phyloP scores from a whole-genome alignment of 2,888 invertebrate genomes.

The Tetragonula carbonaria region DNA sequence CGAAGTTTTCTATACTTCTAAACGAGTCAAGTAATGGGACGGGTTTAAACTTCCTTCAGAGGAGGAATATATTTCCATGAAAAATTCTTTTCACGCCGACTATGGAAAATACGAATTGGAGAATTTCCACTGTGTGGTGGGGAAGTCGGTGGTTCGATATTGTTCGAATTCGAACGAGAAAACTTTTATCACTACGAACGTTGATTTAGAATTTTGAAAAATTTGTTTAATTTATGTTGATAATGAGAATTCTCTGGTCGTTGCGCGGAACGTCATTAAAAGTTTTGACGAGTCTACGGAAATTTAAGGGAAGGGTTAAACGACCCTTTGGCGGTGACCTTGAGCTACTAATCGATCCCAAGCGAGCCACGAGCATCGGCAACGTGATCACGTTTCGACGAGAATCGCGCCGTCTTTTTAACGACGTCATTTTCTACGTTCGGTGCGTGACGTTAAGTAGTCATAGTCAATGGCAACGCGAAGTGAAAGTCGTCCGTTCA shows the following conservation, averaged over 20 bases:
- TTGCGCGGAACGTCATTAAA: too few species aligned
- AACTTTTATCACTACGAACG: rapidly evolving
- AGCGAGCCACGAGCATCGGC: too few species aligned
- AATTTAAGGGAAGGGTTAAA: not conserved
- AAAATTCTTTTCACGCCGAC: too few species aligned
- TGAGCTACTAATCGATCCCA: not conserved
- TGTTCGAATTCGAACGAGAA: not conserved
- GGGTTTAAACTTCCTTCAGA: not conserved
- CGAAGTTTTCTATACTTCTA: not conserved
- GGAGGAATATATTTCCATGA: too few species aligned
- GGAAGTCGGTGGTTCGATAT: too few species aligned
- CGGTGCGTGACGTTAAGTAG: conserved; percentile 33
- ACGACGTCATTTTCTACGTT: not conserved
- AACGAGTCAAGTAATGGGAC: not conserved
- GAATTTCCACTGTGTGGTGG: too few species aligned
- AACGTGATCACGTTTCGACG: not conserved
- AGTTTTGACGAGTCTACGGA: not conserved
- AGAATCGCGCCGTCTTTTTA: not conserved
- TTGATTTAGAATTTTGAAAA: not conserved
- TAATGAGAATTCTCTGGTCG: too few species aligned
- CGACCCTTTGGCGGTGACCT: not conserved
- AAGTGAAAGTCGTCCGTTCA: conserved; percentile 49
- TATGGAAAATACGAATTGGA: too few species aligned
- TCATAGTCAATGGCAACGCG: conserved; percentile 35
- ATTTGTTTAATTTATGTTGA: too few species aligned